A percentile compares a stretch with the other conserved stretches of the same genome.
These are phyloP conservation scores for Notarius quadriscutis DNA, from an alignment of 2,113 vertebrate genomes.

Conservation along the genomic window DNA sequence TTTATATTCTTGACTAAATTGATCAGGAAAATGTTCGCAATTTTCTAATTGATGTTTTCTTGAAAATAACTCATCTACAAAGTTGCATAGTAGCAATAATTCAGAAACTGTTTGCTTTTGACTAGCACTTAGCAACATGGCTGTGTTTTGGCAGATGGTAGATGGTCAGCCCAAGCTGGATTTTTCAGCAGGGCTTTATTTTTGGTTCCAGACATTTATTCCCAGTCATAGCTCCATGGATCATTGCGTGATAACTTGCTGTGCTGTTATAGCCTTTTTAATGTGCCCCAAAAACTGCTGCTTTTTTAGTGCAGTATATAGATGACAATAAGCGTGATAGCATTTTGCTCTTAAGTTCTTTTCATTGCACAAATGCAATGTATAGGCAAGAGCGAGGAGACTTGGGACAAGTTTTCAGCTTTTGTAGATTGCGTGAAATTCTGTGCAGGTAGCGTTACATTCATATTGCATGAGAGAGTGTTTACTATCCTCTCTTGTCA, in stretches of 20 bases:
- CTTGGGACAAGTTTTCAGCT: too few species aligned
- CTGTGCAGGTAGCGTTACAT: too few species aligned
- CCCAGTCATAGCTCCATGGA: background rate
- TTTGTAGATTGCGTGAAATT: too few species aligned
- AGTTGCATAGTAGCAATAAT: background rate
- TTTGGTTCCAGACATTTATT: conserved; percentile 3
- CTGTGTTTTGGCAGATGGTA: conserved; percentile 10
- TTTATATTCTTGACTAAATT: background rate
- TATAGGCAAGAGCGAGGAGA: too few species aligned
- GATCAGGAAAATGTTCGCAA: background rate
- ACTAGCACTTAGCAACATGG: conserved; percentile 1
- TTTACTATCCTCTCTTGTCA: too few species aligned
- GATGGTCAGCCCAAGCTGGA: background rate
- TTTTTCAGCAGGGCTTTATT: background rate
- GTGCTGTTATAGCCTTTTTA: background rate
- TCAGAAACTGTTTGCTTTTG: background rate
- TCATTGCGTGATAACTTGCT: background rate
- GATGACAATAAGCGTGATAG: background rate
- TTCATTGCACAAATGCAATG: background rate
- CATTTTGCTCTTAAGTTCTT: background rate
- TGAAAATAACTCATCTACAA: background rate
- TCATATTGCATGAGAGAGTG: too few species aligned
- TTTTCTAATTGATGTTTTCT: background rate
- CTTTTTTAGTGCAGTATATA: background rate
- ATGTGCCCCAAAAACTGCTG: background rate